phyloP scores from a whole-genome alignment of 35 echinoderm and acorn worm genomes.

The Heliocidaris tuberculata region DNA sequence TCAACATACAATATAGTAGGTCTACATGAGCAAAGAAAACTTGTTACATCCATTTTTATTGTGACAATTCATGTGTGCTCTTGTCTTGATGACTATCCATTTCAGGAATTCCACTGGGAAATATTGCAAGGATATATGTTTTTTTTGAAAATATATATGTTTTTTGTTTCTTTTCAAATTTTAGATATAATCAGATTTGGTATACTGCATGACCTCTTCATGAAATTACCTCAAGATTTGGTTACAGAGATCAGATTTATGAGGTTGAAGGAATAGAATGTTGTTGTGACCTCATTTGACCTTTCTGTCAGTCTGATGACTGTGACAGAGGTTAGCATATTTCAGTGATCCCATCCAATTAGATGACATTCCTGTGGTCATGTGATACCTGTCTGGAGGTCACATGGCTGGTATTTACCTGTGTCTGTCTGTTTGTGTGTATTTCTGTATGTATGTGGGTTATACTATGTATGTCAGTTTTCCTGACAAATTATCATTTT shows the following conservation, averaged over 20 bases:
- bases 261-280: neutral
- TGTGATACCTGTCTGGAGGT: constrained; percentile 36
- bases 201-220: neutral
- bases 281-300: constrained; percentile 45
- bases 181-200: neutral
- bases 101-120: neutral
- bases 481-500: too few relatives aligned
- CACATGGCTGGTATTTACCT: neutral
- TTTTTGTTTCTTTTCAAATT: neutral
- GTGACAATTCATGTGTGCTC: too few relatives aligned
- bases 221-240: neutral
- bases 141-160: neutral
- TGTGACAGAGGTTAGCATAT: constrained; percentile 8
- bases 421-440: neutral
- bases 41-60: too few relatives aligned
- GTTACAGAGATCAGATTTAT: constrained; percentile 3
- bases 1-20: too few relatives aligned
- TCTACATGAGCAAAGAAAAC: too few relatives aligned
- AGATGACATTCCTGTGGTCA: constrained; percentile 39
- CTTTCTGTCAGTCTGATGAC: neutral
- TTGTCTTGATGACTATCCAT: neutral
- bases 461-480: too few relatives aligned
- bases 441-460: too few relatives aligned
- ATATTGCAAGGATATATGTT: neutral
- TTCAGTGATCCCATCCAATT: constrained; percentile 21